Percentiles rank a stretch among this genome's conserved stretches.
Evolutionary conservation across 2,113 vertebrate genomes (phyloP).

Genomic region (Siniperca knerii): DNA sequence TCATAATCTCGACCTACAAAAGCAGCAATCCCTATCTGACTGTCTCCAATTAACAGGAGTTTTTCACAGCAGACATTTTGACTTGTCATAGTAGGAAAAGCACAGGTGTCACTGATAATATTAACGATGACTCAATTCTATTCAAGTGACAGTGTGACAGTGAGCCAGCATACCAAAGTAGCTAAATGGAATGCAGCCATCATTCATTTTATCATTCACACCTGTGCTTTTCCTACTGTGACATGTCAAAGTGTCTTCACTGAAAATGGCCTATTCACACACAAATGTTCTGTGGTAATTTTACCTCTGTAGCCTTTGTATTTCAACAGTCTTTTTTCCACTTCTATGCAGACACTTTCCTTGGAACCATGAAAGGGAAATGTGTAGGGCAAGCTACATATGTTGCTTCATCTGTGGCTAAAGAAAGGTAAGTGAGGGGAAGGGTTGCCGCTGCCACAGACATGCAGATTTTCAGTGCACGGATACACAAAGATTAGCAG

Average conservation of each 20-base stretch:
- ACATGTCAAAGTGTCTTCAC: background rate
- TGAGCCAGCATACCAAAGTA: background rate
- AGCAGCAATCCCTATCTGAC: background rate
- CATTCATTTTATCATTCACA: background rate
- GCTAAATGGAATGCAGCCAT: background rate
- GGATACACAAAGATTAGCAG: background rate
- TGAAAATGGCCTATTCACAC: background rate
- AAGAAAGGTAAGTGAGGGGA: background rate
- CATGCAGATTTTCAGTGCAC: background rate
- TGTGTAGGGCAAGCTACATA: slow-evolving; percentile 5
- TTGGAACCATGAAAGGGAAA: slow-evolving; percentile 25
- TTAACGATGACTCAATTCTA: background rate
- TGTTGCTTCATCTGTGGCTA: slow-evolving; percentile 5
- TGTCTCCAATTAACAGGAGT: background rate
- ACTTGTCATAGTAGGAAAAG: background rate
- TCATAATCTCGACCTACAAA: background rate
- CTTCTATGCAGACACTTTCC: background rate
- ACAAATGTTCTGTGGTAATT: background rate
- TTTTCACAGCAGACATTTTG: background rate
- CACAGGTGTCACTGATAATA: background rate
- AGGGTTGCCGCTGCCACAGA: background rate
- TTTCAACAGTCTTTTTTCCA: background rate
- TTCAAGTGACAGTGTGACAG: background rate
- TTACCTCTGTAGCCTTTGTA: background rate
- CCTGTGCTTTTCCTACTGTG: background rate